Evolutionary conservation across 2,888 invertebrate genomes (phyloP).

Genomic region (Phalera bucephala): DNA sequence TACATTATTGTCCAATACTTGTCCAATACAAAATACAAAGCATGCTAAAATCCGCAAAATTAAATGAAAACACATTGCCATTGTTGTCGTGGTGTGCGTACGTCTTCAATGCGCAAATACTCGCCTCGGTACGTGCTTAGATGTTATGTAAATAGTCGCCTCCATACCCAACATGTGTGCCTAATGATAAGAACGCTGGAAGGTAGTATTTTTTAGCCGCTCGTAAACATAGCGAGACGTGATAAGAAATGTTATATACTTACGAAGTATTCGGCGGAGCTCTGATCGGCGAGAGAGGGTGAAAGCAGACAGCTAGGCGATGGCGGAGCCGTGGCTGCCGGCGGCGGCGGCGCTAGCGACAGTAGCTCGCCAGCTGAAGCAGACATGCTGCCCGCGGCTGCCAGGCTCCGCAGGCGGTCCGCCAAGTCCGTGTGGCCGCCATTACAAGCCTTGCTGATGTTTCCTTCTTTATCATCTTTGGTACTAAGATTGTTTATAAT

Average conservation of each 20-base stretch:
- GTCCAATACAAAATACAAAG: no score
- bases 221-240: constrained; percentile 9
- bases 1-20: no score
- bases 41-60: background rate
- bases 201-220: constrained; percentile 13
- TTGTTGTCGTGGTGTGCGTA: constrained; percentile 10
- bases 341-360: constrained; percentile 71
- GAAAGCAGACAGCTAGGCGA: constrained; percentile 74
- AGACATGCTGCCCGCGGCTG: constrained; percentile 72
- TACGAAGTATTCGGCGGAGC: constrained; percentile 70
- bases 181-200: constrained; percentile 26
- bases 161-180: constrained; percentile 12
- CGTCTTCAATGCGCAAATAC: constrained; percentile 27
- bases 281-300: constrained; percentile 73
- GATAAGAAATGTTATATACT: constrained; percentile 34
- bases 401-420: constrained; percentile 55
- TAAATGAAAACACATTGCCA: constrained; percentile 4
- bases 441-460: constrained; percentile 39
- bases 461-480: constrained; percentile 51
- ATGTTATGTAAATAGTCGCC: constrained; percentile 31
- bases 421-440: constrained; percentile 73
- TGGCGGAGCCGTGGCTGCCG: constrained; percentile 75
- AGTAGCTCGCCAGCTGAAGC: constrained; percentile 72
- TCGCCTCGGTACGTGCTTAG: constrained; percentile 19
- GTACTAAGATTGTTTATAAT: constrained; percentile 76